Evolutionary conservation across 2,113 vertebrate species (phyloP).

Genomic region (Microtus richardsoni): DNA sequence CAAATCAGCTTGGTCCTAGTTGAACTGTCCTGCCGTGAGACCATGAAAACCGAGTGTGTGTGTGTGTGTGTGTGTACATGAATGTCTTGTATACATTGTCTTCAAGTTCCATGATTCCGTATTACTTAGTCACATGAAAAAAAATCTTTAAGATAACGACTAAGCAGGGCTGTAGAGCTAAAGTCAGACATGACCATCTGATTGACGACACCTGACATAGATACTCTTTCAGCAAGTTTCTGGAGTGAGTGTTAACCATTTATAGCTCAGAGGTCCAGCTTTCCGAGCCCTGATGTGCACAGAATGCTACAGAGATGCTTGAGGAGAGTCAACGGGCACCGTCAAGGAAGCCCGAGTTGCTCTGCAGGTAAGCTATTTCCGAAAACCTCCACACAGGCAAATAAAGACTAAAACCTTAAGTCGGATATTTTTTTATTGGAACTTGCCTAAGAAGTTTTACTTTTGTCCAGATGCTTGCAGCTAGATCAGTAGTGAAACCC

Average conservation of each 20-base stretch:
- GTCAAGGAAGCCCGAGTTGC: neutral
- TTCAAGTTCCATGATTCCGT: neutral
- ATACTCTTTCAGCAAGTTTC: neutral
- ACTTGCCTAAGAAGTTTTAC: constrained; percentile 19
- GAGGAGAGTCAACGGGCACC: neutral
- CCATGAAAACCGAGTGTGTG: no score
- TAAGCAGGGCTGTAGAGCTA: neutral
- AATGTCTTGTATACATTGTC: neutral
- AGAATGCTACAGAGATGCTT: neutral
- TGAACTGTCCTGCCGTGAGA: neutral
- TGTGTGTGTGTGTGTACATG: no score
- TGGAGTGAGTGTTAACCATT: neutral
- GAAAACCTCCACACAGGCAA: neutral
- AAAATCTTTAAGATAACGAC: neutral
- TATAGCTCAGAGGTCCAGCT: neutral
- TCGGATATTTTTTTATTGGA: neutral
- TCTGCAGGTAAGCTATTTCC: neutral
- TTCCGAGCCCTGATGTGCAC: neutral
- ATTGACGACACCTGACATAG: neutral
- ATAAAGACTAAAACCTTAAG: neutral
- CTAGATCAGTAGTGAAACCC: neutral
- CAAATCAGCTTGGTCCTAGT: neutral
- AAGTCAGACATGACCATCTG: neutral
- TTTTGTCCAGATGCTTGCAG: neutral
- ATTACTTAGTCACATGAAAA: neutral